phyloP scores from a whole-genome alignment of 2,888 invertebrate genomes.

The Brassicogethes aeneus region DNA sequence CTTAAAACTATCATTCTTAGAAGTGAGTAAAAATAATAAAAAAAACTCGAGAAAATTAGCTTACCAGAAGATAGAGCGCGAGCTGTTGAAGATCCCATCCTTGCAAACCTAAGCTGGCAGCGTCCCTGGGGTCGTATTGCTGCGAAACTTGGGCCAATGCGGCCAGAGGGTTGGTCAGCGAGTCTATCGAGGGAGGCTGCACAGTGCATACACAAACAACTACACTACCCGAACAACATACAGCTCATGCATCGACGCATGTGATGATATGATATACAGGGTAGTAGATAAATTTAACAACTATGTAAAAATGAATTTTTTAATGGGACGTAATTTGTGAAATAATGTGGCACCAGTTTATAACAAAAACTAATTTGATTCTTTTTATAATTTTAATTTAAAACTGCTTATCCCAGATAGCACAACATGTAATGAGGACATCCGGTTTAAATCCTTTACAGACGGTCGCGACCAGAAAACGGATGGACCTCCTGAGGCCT shows the following conservation, averaged over 20 bases:
- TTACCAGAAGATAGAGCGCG: slow-evolving; percentile 62
- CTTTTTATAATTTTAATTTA: no score
- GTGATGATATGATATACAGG: not conserved
- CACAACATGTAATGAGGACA: no score
- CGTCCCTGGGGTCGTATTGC: slow-evolving; percentile 39
- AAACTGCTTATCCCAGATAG: no score
- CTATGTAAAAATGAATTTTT: no score
- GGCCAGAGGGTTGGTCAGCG: slow-evolving; percentile 39
- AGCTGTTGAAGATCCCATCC: slow-evolving; percentile 68
- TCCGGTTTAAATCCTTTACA: no score
- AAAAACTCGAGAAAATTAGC: slow-evolving; percentile 35
- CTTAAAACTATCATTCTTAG: no score
- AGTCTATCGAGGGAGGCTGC: slow-evolving; percentile 34
- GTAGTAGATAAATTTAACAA: not conserved
- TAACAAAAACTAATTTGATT: no score
- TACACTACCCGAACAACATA: slow-evolving; percentile 27
- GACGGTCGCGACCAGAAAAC: no score
- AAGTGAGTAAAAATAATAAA: no score
- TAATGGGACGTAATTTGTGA: no score
- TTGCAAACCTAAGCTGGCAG: slow-evolving; percentile 50
- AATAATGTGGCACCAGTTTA: no score
- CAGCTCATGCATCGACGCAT: slow-evolving; percentile 1
- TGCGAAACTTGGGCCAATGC: slow-evolving; percentile 41
- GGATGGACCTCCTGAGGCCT: no score
- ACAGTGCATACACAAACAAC: slow-evolving; percentile 27